Evolutionary conservation across 2,113 vertebrate species (phyloP).

Genomic region (Nycticryphes semicollaris): DNA sequence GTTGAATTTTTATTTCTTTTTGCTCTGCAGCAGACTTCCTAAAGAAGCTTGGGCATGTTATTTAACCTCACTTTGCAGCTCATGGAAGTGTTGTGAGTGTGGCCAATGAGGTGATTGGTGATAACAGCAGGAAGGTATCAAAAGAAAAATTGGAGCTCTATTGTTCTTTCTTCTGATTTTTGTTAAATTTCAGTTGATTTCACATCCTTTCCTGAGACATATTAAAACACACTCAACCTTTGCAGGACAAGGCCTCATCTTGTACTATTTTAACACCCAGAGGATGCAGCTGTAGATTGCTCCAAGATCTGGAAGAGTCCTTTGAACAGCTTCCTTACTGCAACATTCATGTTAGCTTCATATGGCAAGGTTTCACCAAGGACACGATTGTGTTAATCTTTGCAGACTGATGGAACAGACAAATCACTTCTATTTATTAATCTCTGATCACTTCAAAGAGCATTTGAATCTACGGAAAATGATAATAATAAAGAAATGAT

Average conservation of each 20-base stretch:
- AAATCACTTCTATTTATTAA: slow-evolving; percentile 38
- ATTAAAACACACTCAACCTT: background rate
- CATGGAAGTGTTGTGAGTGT: background rate
- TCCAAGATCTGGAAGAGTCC: background rate
- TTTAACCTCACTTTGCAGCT: background rate
- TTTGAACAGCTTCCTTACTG: background rate
- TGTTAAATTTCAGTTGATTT: background rate
- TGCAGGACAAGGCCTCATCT: background rate
- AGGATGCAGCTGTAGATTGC: background rate
- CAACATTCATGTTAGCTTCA: background rate
- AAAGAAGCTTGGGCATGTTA: background rate
- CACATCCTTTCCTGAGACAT: background rate
- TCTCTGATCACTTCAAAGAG: slow-evolving; percentile 16
- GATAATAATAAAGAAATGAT: slow-evolving; percentile 42
- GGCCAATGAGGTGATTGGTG: background rate
- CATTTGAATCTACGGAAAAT: slow-evolving; percentile 10
- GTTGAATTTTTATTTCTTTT: background rate
- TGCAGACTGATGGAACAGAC: background rate
- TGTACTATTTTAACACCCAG: background rate
- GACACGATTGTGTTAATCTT: background rate
- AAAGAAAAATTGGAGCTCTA: background rate
- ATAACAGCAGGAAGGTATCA: background rate
- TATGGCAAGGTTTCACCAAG: slow-evolving; percentile 15
- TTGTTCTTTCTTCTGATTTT: background rate
- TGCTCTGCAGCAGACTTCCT: background rate